Base-by-base conservation (phyloP, 2,113 vertebrate species). In the Australoheros scitulus region DNA sequence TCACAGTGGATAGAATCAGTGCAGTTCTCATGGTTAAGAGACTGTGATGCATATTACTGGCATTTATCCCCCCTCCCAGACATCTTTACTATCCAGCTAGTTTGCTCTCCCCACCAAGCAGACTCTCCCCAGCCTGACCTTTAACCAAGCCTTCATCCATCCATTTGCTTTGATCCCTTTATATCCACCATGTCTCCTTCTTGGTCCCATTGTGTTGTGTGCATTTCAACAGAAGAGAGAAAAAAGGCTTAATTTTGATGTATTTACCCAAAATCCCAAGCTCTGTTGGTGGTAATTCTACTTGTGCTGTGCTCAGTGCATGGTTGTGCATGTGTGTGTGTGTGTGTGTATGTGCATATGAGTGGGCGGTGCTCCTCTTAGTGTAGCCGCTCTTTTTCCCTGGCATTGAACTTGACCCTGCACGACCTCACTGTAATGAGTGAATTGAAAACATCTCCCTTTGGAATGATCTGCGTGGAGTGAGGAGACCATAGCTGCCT, bases 381-480 rank as follows among this genome's bases (percentile, higher is more conserved):
- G 95, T 95, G 94, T 96, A 95, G 80, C 83, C 92, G 94, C 96
- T 97, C 96, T 96, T 97, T 97, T 97, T 97, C 95, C 95, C 93
- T 97, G 97, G 97, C 97, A 98, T 97, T 98, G 97, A 99, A 98
- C 98, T 98, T 98, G 98, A 99, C 97, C 97, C 95, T 83, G 91
- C 91, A 94, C 94, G 96, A 98, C 97, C 97, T 96, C 95, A 96
- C 95, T 95, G 97, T 99, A 99, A 99, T 99, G 97, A 99, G 95
- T 97, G 97, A 97, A 98, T 98, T 98, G 97, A 98, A 99, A 99
- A 97, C 97, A 98, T 98, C 96, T 97, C 97, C 97, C 97, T 97
- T 97, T 97, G 97, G 97, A 98, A 97, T 99, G 97, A 96, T 95
- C 96, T 95, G 96, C 96, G 96, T 96, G 84, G 76, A 97, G 96